Base-by-base conservation (phyloP, 2,888 invertebrate species). In the Ornithoptera priamus region DNA sequence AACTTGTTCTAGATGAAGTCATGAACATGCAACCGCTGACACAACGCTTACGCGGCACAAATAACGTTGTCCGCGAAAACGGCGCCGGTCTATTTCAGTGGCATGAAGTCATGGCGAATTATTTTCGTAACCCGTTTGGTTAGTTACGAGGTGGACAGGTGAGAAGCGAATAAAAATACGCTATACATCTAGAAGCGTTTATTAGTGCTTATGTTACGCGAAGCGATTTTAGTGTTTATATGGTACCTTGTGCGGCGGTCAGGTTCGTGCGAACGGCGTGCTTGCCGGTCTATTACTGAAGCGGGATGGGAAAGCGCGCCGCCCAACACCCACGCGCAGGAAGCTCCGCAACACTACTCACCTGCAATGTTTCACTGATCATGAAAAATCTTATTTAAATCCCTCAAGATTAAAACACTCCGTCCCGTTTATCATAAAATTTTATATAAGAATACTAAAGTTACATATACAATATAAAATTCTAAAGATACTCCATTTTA, bases 201-300 rank as follows among this genome's bases (percentile, higher is more conserved):
- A 89, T 90, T 90, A 90, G 89, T 89, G 88, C 83, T 76, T 76
- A 81, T 84, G 87, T 87, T 88, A 88, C 81, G 81, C 85, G 85
- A 90, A 90, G 89, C 89, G 78, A 78, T 77, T 79, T 53, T 71
- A 74, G 73, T 78, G 78, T 75, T 76, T 72, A 76, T 76, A 80
- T 75, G 78, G 79, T 92, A 92, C 92, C 92, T 92, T 91, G 86
- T 90, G 89, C 89, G 89, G 91, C 92, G 81, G 87, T 86, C 85
- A 82, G 86, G 79, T 86, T 92, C 92, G 92, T 92, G 92, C 89
- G 92, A 91, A 89, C 90, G 89, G 90, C 88, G 85, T 83, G 87
- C 84, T 77, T 80, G 92, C 92, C 92, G 83, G 85, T 81, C 88
- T 90, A 87, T 90, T 77, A 92, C 92, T 92, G 90, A 88, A 71